Evolutionary conservation across 2,113 vertebrate genomes (phyloP).

Genomic region (Callospermophilus lateralis): DNA sequence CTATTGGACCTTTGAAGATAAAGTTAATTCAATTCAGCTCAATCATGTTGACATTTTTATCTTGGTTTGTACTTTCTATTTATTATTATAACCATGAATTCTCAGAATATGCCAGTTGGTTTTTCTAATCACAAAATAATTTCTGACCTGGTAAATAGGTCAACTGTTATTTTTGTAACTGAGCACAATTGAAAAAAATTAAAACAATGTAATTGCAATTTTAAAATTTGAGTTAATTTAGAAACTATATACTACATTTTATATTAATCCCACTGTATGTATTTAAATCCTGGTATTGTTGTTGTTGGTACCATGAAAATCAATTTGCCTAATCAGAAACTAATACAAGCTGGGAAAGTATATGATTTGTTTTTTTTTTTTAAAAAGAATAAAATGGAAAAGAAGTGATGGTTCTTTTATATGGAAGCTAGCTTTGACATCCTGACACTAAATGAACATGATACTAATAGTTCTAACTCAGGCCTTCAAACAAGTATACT

Average conservation of each 20-base stretch:
- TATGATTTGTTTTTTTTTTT: not conserved
- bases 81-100: not conserved
- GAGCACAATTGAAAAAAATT: slow-evolving; percentile 25
- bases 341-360: not conserved
- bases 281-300: not conserved
- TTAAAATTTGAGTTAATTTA: slow-evolving; percentile 48
- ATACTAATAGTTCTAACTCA: not conserved
- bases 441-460: not conserved
- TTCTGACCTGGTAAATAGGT: not conserved
- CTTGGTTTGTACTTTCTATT: not conserved
- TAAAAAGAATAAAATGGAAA: slow-evolving; percentile 1
- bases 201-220: slow-evolving; percentile 10
- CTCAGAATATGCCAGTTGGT: not conserved
- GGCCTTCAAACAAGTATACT: not conserved
- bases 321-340: not conserved
- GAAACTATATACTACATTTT: not conserved
- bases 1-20: slow-evolving; percentile 12
- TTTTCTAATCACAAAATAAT: slow-evolving; percentile 23
- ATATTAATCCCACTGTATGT: not conserved
- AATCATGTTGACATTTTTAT: not conserved
- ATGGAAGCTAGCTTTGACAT: not conserved
- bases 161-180: not conserved
- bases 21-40: not conserved
- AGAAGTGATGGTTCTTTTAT: not conserved
- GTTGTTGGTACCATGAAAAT: not conserved